Percentiles rank a stretch among this genome's conserved stretches.
Conservation (phyloP, 1,140 invertebrate genomes). For the Nebria ingens region DNA sequence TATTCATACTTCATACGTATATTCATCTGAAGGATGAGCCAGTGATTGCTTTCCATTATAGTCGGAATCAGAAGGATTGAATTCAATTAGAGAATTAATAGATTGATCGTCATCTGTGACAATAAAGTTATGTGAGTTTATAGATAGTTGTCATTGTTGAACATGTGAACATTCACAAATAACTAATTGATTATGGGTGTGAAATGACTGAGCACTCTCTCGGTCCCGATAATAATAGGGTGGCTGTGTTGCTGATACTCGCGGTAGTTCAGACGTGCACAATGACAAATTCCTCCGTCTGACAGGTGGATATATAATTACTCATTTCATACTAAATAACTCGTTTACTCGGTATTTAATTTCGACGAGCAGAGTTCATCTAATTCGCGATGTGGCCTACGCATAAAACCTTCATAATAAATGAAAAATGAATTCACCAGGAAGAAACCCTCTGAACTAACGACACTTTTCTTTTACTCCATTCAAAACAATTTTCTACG, state of each 20-base stretch:
- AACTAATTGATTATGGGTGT: not conserved
- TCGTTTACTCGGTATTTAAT: slow-evolving; percentile 3
- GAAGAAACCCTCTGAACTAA: not conserved
- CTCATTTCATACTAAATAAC: slow-evolving; percentile 3
- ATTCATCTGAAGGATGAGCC: no score
- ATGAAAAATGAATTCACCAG: slow-evolving; percentile 3
- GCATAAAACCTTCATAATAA: not conserved
- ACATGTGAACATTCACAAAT: not conserved
- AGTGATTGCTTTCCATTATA: no score
- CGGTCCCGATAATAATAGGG: not conserved
- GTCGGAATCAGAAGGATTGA: no score
- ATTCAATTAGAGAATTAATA: no score
- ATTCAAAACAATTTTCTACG: not conserved
- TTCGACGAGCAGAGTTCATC: not conserved
- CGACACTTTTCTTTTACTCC: not conserved
- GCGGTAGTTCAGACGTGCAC: not conserved
- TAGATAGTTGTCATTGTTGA: no score
- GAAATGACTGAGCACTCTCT: not conserved
- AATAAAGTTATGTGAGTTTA: no score
- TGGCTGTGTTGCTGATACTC: not conserved
- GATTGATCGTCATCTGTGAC: no score
- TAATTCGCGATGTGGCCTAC: not conserved
- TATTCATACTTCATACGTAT: no score
- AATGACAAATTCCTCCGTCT: slow-evolving; percentile 1
- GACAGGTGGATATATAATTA: slow-evolving; percentile 5